A percentile compares a stretch with the other conserved stretches of the same genome.
phyloP scores from a whole-genome alignment of 2,113 vertebrate genomes.

The Psilopsiagon aurifrons region DNA sequence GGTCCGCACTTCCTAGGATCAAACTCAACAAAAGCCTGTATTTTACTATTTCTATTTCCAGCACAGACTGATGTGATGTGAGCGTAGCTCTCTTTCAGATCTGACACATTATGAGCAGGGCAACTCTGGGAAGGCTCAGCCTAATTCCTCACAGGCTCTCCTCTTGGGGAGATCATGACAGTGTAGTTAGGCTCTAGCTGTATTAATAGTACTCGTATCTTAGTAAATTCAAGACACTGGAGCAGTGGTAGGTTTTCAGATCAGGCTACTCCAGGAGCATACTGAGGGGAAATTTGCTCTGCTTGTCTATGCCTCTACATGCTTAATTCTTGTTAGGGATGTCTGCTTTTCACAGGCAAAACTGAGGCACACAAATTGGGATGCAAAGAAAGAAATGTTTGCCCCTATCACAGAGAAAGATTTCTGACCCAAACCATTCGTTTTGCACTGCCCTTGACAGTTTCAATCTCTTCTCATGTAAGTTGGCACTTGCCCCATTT shows the following conservation, averaged over 20 bases:
- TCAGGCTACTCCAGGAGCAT: neutral
- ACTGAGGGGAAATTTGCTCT: neutral
- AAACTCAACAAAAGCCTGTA: neutral
- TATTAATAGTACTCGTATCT: neutral
- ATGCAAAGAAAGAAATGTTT: neutral
- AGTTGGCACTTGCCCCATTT: neutral
- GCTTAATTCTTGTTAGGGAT: neutral
- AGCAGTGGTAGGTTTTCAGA: neutral
- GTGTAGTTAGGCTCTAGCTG: neutral
- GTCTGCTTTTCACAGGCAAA: neutral
- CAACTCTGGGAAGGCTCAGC: neutral
- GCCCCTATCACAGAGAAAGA: neutral
- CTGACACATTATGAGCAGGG: neutral
- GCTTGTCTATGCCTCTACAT: accelerated
- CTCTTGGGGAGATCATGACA: neutral
- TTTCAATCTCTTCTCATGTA: neutral
- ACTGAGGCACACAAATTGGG: neutral
- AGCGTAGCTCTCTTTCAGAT: neutral
- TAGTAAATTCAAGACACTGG: neutral
- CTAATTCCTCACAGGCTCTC: neutral
- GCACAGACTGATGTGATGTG: neutral
- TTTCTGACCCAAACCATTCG: neutral
- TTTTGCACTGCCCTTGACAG: neutral
- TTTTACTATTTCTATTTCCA: accelerated
- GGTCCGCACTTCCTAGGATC: neutral